Base-by-base conservation (phyloP, 1,140 invertebrate genomes). In the Phymorhynchus buccinoides region DNA sequence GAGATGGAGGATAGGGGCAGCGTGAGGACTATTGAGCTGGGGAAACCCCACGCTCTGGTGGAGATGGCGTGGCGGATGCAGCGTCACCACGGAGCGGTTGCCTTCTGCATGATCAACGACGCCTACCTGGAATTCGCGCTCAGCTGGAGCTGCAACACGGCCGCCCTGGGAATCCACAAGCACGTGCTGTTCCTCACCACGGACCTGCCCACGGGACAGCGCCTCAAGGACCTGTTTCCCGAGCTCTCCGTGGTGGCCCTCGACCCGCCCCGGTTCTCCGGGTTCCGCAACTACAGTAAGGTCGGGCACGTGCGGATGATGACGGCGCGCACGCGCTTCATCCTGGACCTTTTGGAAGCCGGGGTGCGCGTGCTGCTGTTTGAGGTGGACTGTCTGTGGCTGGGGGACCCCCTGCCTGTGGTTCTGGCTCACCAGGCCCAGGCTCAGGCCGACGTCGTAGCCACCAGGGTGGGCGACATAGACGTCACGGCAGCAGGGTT, bases 111-210 rank as follows among this genome's bases (percentile, higher is more conserved):
- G 37, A 86, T 91, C 22, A 91, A 91, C 84, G 88, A 90, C 79
- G 90, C 89, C 44, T 91, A 89, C 68, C 71, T 91, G 32, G 80
- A 86, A 3, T 91, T 91, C 73, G 86, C 89, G 35, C 87, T 88
- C 41, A 91, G 89, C 85, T 91, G 90, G 90, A 56, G 90, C 16
- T 91, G 90, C 78, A 91, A 91, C 82, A 91, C 90, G 3, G 88
- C 88, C 37, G 32, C 88, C 39, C 89, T 91, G 89, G 32, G 30
- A 9, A 27, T 39, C 22, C 90, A 90, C 86, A 87, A 87, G 80
- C 85, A 86, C 37, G 89, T 90, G 27, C 82, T 91, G 32, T 82
- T 91, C 27, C 88, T 91, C 12, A 87, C 87, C 30, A 88, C 88
- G 9, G 90, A 91, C 80, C 56, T 39, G 39, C 48, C 79, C 12